phyloP scores from a whole-genome alignment of 1,140 invertebrate species.

The Ephestia elutella region DNA sequence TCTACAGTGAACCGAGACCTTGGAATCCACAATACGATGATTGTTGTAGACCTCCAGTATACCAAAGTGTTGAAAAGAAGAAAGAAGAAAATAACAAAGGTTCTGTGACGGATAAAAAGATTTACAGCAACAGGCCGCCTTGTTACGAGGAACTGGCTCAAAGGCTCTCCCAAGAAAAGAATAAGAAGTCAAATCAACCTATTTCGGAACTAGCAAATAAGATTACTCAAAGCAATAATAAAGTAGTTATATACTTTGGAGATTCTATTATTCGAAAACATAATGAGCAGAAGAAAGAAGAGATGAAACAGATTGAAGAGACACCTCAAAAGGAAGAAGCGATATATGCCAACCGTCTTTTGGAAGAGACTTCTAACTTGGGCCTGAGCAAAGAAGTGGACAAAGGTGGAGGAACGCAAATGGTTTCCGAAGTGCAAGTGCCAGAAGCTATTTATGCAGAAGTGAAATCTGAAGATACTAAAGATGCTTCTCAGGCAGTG shows the following conservation, averaged over 20 bases:
- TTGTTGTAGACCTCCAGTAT: conserved; percentile 53
- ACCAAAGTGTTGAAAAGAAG: conserved; percentile 66
- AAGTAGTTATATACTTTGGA: conserved; percentile 82
- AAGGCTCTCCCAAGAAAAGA: conserved; percentile 55
- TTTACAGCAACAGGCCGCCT: conserved; percentile 57
- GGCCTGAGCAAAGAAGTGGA: conserved; percentile 50
- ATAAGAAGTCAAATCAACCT: conserved; percentile 40
- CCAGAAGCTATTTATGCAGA: conserved; percentile 69
- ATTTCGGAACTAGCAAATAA: conserved; percentile 52
- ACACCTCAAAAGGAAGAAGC: conserved; percentile 54
- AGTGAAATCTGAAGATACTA: conserved; percentile 42
- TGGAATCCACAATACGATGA: conserved; percentile 55
- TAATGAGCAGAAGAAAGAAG: conserved; percentile 56
- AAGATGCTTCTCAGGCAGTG: conserved; percentile 35
- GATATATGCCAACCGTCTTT: conserved; percentile 62
- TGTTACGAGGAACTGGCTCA: conserved; percentile 69
- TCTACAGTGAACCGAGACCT: conserved; percentile 60
- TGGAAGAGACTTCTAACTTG: conserved; percentile 54
- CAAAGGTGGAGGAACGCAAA: conserved; percentile 53
- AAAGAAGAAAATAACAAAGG: conserved; percentile 47
- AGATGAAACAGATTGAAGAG: conserved; percentile 38
- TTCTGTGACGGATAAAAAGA: conserved; percentile 54
- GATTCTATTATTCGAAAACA: conserved; percentile 76
- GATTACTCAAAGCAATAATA: conserved; percentile 75
- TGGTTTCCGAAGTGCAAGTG: conserved; percentile 62